These are phyloP conservation scores for Eucera pruinosa DNA, from an alignment of 2,888 invertebrate species.

Conservation along the genomic window DNA sequence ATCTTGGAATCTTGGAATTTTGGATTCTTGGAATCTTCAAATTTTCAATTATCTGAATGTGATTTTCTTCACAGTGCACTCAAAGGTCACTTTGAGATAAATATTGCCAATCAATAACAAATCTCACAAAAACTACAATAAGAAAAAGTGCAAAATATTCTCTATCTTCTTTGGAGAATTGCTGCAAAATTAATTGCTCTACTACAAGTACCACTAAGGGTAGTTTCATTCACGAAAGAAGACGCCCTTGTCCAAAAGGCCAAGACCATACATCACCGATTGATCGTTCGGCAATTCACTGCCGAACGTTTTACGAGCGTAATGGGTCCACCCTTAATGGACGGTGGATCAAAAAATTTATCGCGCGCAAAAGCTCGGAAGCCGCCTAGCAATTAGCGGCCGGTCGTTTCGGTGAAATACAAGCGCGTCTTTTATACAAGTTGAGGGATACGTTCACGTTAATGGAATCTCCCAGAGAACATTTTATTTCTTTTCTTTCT, in stretches of 20 bases:
- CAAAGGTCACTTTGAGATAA: too few relatives aligned
- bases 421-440: slow-evolving; percentile 9
- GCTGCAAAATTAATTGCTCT: slow-evolving; percentile 70
- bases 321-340: slow-evolving; percentile 39
- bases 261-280: slow-evolving; percentile 56
- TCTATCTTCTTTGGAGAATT: slow-evolving; percentile 23
- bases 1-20: too few relatives aligned
- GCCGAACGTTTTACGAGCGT: slow-evolving; percentile 32
- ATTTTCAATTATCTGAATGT: too few relatives aligned
- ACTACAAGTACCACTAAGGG: slow-evolving; percentile 46
- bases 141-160: neutral
- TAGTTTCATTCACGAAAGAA: slow-evolving; percentile 64
- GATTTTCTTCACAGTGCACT: too few relatives aligned
- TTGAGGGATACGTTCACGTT: neutral
- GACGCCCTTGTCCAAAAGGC: slow-evolving; percentile 49
- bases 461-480: neutral
- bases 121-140: slow-evolving; percentile 21
- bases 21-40: too few relatives aligned
- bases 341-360: slow-evolving; percentile 57
- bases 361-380: slow-evolving; percentile 43
- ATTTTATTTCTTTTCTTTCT: neutral
- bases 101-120: too few relatives aligned
- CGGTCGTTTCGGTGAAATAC: slow-evolving; percentile 50
- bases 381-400: slow-evolving; percentile 47
- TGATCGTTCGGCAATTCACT: slow-evolving; percentile 40